Conservation (phyloP, 2,888 invertebrate species). For the Erebia ligea region DNA sequence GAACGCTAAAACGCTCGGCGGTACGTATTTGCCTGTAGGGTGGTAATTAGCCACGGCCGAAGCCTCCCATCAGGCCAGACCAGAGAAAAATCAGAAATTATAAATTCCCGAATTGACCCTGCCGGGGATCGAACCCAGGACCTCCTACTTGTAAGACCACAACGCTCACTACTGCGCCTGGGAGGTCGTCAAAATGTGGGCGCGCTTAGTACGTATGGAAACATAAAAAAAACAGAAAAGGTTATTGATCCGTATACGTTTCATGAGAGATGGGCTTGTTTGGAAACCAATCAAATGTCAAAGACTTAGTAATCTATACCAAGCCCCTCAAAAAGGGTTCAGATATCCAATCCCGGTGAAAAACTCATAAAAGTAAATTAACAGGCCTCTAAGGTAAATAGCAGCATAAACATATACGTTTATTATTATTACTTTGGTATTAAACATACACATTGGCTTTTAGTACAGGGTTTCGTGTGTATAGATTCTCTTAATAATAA, state of each 20-base stretch:
- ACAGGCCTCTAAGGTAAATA: conserved; percentile 12
- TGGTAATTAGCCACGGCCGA: no score
- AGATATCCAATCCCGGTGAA: conserved; percentile 21
- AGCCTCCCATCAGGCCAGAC: no score
- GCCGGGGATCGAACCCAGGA: no score
- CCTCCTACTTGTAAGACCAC: no score
- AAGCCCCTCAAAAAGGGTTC: conserved; percentile 4
- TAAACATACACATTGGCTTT: background rate
- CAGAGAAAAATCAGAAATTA: no score
- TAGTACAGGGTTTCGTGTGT: background rate
- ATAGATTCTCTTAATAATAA: background rate
- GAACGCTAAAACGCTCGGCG: no score
- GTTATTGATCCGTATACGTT: background rate
- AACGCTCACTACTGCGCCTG: no score
- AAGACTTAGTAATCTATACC: conserved; percentile 10
- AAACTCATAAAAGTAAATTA: conserved; percentile 20
- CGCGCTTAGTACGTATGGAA: background rate
- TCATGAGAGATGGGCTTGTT: conserved; percentile 2
- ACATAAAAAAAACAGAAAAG: background rate
- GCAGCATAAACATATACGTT: conserved; percentile 15
- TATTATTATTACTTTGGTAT: conserved; percentile 6
- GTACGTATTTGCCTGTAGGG: no score
- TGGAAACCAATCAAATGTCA: conserved; percentile 10
- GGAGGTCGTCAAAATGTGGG: no score
- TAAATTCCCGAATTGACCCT: no score